A percentile compares a stretch with the other conserved stretches of the same genome.
phyloP scores from a whole-genome alignment of 2,113 vertebrate species.

The Orientallactaga bullata region DNA sequence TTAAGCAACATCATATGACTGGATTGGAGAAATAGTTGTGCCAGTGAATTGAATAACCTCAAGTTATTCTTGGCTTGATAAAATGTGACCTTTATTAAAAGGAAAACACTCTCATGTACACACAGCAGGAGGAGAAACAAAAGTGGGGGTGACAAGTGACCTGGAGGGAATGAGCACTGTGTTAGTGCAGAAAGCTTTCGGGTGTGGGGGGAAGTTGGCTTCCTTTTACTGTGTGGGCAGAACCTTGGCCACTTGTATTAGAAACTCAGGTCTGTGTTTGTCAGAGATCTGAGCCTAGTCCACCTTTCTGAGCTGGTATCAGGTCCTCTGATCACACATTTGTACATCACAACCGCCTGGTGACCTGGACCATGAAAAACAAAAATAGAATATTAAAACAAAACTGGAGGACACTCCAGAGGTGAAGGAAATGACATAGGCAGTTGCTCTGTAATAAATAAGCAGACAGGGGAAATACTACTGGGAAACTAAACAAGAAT shows the following conservation, averaged over 20 bases:
- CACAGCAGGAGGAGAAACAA: neutral
- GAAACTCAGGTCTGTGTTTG: neutral
- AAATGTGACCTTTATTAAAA: conserved; percentile 28
- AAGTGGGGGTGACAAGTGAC: neutral
- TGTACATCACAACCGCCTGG: neutral
- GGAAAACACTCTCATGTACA: neutral
- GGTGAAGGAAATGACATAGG: conserved; percentile 80
- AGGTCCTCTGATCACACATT: neutral
- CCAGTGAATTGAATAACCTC: neutral
- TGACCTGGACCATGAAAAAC: neutral
- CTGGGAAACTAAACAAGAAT: conserved; percentile 57
- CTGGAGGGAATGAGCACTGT: neutral
- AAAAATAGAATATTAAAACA: neutral
- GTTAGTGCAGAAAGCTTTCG: fast-evolving
- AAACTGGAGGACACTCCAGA: neutral
- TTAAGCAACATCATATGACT: neutral
- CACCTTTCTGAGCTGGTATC: neutral
- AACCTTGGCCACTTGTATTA: neutral
- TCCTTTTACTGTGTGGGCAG: neutral
- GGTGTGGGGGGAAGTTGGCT: neutral
- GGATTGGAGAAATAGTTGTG: neutral
- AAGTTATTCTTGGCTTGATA: conserved; percentile 21
- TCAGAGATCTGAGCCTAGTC: neutral
- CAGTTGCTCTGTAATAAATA: conserved; percentile 66
- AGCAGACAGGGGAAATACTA: conserved; percentile 58